Percentiles rank a stretch among this genome's conserved stretches.
phyloP scores from a whole-genome alignment of 2,888 invertebrate genomes.

The Acrocyrtus sp. region DNA sequence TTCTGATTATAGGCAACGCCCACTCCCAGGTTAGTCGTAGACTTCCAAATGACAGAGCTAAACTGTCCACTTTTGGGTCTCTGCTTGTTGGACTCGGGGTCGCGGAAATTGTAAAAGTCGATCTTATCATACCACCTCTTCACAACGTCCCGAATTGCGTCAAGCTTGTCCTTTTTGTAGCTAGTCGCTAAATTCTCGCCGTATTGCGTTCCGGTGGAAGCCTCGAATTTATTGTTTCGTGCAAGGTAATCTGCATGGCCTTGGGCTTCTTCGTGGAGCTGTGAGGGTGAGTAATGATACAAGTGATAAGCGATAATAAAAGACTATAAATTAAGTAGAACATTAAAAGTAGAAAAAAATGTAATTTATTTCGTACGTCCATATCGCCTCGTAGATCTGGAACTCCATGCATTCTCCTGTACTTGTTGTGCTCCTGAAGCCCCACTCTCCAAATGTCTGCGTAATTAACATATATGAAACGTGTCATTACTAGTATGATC shows the following conservation, averaged over 20 bases:
- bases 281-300: background rate
- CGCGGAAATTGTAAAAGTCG: slow-evolving; percentile 24
- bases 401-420: slow-evolving; percentile 22
- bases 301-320: background rate
- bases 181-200: slow-evolving; percentile 38
- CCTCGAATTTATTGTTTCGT: slow-evolving; percentile 26
- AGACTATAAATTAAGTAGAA: background rate
- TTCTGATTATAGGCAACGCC: slow-evolving; percentile 19
- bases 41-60: slow-evolving; percentile 30
- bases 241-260: slow-evolving; percentile 29
- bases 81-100: slow-evolving; percentile 30
- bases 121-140: slow-evolving; percentile 44
- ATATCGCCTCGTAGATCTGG: slow-evolving; percentile 14
- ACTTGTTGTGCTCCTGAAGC: slow-evolving; percentile 35
- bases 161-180: slow-evolving; percentile 18
- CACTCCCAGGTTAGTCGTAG: slow-evolving; percentile 32
- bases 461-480: background rate
- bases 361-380: slow-evolving; percentile 3
- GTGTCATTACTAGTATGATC: background rate
- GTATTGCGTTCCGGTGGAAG: slow-evolving; percentile 13
- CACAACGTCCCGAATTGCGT: slow-evolving; percentile 30
- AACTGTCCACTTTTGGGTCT: slow-evolving; percentile 35
- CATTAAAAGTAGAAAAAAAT: background rate
- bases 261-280: slow-evolving; percentile 42
- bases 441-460: slow-evolving; percentile 31